Conservation (phyloP, 1,140 invertebrate genomes). For the Ceratoteleas bidentatus region DNA sequence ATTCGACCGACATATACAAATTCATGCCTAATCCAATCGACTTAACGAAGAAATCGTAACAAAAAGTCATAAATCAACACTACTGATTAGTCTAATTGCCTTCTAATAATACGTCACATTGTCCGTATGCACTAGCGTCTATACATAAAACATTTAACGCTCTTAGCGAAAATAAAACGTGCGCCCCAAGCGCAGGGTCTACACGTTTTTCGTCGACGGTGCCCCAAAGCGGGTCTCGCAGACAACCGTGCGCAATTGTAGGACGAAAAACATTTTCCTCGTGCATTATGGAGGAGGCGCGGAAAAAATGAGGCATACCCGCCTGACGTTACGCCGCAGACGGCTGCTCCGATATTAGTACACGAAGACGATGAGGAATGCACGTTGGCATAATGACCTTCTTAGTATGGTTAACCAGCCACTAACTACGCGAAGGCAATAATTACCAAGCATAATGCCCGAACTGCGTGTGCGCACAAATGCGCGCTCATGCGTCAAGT, state of each 20-base stretch:
- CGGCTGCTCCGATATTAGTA: slow-evolving; percentile 65
- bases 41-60: slow-evolving; percentile 32
- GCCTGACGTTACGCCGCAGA: slow-evolving; percentile 22
- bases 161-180: slow-evolving; percentile 52
- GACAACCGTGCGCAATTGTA: slow-evolving; percentile 32
- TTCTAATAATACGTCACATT: slow-evolving; percentile 30
- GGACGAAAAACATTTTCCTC: slow-evolving; percentile 53
- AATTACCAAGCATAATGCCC: slow-evolving; percentile 74
- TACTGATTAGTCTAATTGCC: slow-evolving; percentile 34
- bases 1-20: slow-evolving; percentile 5
- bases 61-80: slow-evolving; percentile 37
- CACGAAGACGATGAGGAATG: slow-evolving; percentile 61
- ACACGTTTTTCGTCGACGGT: slow-evolving; percentile 44
- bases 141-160: slow-evolving; percentile 58
- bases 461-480: slow-evolving; percentile 75
- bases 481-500: slow-evolving; percentile 76
- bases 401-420: slow-evolving; percentile 77
- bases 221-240: slow-evolving; percentile 17
- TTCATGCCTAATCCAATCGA: slow-evolving; percentile 14
- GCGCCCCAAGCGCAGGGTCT: slow-evolving; percentile 28
- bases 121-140: slow-evolving; percentile 26
- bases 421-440: slow-evolving; percentile 76
- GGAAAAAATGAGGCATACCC: slow-evolving; percentile 39
- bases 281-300: slow-evolving; percentile 46
- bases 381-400: slow-evolving; percentile 75